phyloP scores from a whole-genome alignment of 23 tunicate genomes.

The Halocynthia aurantium region DNA sequence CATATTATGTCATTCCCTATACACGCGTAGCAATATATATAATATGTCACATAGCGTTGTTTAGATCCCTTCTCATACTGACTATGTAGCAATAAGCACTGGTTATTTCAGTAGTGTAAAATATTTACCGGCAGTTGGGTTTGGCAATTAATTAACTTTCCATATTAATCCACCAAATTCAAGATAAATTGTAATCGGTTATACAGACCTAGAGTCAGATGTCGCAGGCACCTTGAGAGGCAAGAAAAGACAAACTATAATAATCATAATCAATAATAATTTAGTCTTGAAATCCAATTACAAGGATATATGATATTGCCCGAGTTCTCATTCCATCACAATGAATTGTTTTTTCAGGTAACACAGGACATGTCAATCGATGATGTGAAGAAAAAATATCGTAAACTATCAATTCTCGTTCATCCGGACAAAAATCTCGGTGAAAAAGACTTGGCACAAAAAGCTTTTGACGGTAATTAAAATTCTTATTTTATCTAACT shows the following conservation, averaged over 20 bases:
- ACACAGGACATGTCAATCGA: constrained; percentile 65
- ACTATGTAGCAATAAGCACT: neutral
- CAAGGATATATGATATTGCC: neutral
- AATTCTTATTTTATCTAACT: neutral
- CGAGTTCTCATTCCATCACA: no score
- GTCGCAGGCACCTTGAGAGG: no score
- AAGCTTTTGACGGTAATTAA: constrained; percentile 72
- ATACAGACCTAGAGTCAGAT: no score
- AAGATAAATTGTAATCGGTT: no score
- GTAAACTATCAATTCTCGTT: constrained; percentile 88
- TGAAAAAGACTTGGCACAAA: constrained; percentile 79
- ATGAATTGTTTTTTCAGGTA: constrained; percentile 16
- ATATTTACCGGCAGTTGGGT: no score
- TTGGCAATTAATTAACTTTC: no score
- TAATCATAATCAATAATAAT: neutral
- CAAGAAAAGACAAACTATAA: neutral
- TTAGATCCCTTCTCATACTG: neutral
- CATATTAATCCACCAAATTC: no score
- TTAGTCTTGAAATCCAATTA: neutral
- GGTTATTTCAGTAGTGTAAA: no score
- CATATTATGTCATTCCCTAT: no score
- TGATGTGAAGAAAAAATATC: constrained; percentile 81
- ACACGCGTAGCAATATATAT: neutral
- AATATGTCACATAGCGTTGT: neutral
- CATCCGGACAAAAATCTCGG: constrained; percentile 96